Evolutionary conservation across 2,113 vertebrate genomes (phyloP), one percentile per base, ranked within the genome.

Genomic region (Eolophus roseicapilla): DNA sequence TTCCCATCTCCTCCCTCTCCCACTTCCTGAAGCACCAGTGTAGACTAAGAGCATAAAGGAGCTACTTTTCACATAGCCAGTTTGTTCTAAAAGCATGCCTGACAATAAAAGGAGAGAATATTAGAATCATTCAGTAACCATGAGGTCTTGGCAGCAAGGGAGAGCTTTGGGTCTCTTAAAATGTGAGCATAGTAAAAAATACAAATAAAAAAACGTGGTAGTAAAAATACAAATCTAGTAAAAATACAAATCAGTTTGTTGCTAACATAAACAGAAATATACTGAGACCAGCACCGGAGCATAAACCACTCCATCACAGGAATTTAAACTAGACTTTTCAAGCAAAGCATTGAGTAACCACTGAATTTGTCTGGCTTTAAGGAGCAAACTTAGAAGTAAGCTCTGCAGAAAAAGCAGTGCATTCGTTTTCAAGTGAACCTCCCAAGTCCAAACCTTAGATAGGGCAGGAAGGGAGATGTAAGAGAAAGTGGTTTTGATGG

Each of bases 61-160:
- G 92, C 73, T 82, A 57, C 62, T 85, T 91, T 92, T 82, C 78
- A 76, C 67, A 44, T 23, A 82, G 60, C 29, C 69, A 76, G 83
- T 76, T 89, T 68, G 87, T 92, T 91, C 82, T 91, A 82, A 95
- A 93, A 95, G 87, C 83, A 82, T 27, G 52, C 44, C 81, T 95
- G 86, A 91, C 87, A 94, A 46, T 52, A 68, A 69, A 93, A 78
- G 37, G 37, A 93, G 71, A 85, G 47, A 91, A 70, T 92, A 92
- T 88, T 92, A 95, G 65, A 87, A 89, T 82, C 29, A 52, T 88
- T 91, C 76, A 87, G 80, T 60, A 90, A 89, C 39, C 91, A 85
- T 87, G 57, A 57, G 23, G 59, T 80, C 79, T 84, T 91, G 94
- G 84, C 91, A 87, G 69, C 57, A 82, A 85, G 49, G 13, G 57